Base-by-base conservation (phyloP, 2,888 invertebrate genomes). In the Polydrusus pterygomalis region DNA sequence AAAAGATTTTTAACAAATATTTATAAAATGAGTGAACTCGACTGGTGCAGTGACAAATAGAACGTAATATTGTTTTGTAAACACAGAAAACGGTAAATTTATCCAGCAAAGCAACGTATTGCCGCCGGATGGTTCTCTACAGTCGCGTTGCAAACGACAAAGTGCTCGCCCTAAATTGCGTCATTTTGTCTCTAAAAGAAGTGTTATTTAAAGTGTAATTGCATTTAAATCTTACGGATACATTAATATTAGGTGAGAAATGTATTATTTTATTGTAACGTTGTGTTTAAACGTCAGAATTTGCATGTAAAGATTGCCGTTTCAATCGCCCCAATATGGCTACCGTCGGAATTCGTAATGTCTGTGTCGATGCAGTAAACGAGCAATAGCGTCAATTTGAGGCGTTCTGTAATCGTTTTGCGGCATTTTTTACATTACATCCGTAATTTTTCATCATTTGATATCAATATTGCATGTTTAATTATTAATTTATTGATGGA, bases 301-400 rank as follows among this genome's bases (percentile, higher is more conserved):
- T 89, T 84, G 88, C 88, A 86, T 88, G 88, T 89, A 81, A 89
- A 89, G 85, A 89, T 89, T 88, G 89, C 87, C 65, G 79, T 80
- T 80, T 81, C 78, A 76, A 78, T 80, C 79, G 80, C 80, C 84
- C 85, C 87, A 88, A 88, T 85, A 88, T 88, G 88, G 88, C 88
- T 86, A 86, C 87, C 87, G 87, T 83, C 87, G 88, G 87, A 82
- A 83, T 85, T 79, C 78, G 77, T 80, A 80, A 78, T 78, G 77
- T 78, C 77, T 78, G 70, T 77, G 70, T 47, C 45, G 69, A 70
- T 69, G 67, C 40, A 74, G 77, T 77, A 75, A 79, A 77, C 67
- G 78, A 60, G 76, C 69, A 74, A 69, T 80, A 78, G 69, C 73
- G 65, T 71, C 71, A 49, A 58, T 64, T 62, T 45, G 70, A 51